Evolutionary conservation across 2,888 invertebrate genomes (phyloP), one percentile per base, ranked within the genome.

Genomic region (Cosmorhoe ocellata): DNA sequence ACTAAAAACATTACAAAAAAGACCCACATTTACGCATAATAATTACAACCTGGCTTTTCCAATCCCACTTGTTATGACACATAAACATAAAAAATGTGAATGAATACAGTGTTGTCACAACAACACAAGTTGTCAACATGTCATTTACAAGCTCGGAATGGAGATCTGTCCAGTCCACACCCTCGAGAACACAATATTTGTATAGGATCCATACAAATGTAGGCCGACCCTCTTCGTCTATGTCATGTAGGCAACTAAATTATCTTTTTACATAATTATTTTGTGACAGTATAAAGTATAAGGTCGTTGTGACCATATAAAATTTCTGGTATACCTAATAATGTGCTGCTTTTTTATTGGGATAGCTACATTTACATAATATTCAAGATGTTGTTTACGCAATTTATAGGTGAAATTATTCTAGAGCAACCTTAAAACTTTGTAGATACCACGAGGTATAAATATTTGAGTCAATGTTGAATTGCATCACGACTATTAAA

Each of bases 381-480:
- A 39, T 39, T 43, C 30, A 47, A 51, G 38, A 24, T 46, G 7
- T 31, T 31, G 8, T 34, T 13, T 38, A 41, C 22, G 13, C 10
- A 6, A 13, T 39, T 48, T 52, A 26, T 41, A 22, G 46, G 31
- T 10, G 27, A 32, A 37, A 34, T 18, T 18, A 18, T 18, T 18
- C 18, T 4, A 18, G 18, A 18, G 4, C 18, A 18, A 18, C 4
- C 18, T 18, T 18, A 18, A 18, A n/a, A n/a, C n/a, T n/a, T n/a
- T n/a, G n/a, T n/a, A n/a, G n/a, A n/a, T n/a, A n/a, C n/a, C n/a
- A n/a, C n/a, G n/a, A 18, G 18, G 18, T 18, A 18, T 18, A 18
- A 3, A n/a, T n/a, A n/a, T 18, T 18, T 18, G 36, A 54, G 56
- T 58, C 61, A 63, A 61, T 59, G 55, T 45, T 61, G 34, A 18